phyloP scores from a whole-genome alignment of 1,140 invertebrate species.

The Cotesia vestalis region DNA sequence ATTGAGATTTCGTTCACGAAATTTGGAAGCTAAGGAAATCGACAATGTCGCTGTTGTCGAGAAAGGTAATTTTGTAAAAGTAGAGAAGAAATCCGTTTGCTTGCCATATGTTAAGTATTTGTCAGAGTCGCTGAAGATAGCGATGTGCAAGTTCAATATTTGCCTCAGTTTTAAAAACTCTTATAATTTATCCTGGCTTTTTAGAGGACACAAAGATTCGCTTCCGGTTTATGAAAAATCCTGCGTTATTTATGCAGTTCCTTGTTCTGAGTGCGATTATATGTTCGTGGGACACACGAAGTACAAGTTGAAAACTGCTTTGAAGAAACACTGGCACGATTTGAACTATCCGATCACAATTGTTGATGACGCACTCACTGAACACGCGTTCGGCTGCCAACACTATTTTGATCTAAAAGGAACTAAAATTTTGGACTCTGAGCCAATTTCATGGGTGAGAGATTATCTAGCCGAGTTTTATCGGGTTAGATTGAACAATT shows the following conservation, averaged over 20 bases:
- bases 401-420: constrained; percentile 29
- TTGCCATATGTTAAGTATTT: constrained; percentile 29
- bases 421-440: constrained; percentile 16
- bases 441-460: constrained; percentile 1
- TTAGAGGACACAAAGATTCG: constrained; percentile 26
- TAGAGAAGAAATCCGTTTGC: not conserved
- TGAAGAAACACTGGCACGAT: not conserved
- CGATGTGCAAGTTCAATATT: constrained; percentile 9
- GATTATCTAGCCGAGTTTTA: constrained; percentile 11
- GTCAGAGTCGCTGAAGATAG: constrained; percentile 10
- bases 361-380: not conserved
- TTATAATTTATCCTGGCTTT: constrained; percentile 26
- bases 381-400: constrained; percentile 8
- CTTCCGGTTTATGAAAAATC: not conserved
- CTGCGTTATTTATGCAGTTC: constrained; percentile 22
- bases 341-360: constrained; percentile 11
- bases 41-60: not conserved
- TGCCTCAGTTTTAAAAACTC: constrained; percentile 16
- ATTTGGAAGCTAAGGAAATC: not conserved
- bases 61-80: not conserved
- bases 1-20: not conserved
- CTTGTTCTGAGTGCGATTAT: constrained; percentile 26
- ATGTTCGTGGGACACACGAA: constrained; percentile 29
- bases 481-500: not conserved
- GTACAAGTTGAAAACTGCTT: not conserved